Base-by-base conservation (phyloP, 2,797 vertebrate genomes). In the Pteronotus mesoamericanus region DNA sequence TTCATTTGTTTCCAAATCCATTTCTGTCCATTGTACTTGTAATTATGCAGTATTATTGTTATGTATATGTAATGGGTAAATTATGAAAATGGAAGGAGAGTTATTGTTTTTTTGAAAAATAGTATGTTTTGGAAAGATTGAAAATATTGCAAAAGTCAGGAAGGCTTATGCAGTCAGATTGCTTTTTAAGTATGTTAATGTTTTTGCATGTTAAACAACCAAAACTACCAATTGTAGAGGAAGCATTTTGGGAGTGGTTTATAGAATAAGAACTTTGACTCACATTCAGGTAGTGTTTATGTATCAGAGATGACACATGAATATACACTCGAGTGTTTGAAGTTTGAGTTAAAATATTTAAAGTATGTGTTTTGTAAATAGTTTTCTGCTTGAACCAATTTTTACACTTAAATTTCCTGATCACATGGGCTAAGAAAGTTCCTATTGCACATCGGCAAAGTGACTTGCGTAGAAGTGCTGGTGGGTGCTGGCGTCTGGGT, bases 91-190 rank as follows among this genome's bases (percentile, higher is more conserved):
- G 26, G 77, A 77, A 84, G 32, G 34, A 87, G 32, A 90, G 16
- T 77, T 61, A 44, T 44, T 95, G 59, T 89, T 88, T 79, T 37
- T 84, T 94, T 92, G 46, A 88, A 95, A 94, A 82, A 51, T n/a
- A 11, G 68, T 66, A 74, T 69, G 1, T 39, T 55, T 95, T 88
- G 32, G 72, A 92, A 97, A 95, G 82, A 91, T 15, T 59, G 26
- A 46, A 92, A 93, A 94, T 86, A n/a, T 39, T 53, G 21, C 59
- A 96, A 89, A 90, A 96, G 78, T 86, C 55, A 82, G 68, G 55
- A 68, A 86, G 37, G 1, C n/a, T 89, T 82, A 51, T 71, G 22
- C 24, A 77, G 51, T 94, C 24, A 51, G 22, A 96, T 69, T 79
- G 34, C 66, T 95, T 96, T 85, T 95, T 46, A 91, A 80, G 32